Base-by-base conservation (phyloP, 37 sponge, comb jelly and placozoan species). In the Geodia barretti region DNA sequence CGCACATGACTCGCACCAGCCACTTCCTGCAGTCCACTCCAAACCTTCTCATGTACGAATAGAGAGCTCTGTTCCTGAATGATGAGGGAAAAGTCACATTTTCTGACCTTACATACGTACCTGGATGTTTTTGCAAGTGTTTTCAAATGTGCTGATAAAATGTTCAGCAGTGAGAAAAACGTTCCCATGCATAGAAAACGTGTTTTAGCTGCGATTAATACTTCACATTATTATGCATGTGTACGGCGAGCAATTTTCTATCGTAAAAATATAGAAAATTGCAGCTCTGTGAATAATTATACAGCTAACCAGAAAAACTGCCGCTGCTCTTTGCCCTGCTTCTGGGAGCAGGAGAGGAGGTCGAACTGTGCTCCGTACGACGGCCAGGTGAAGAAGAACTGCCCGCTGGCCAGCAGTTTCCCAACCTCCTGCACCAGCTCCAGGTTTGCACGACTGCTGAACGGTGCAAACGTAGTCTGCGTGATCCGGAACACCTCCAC, bases 1-100 rank as follows among this genome's bases (percentile, higher is more conserved):
- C 98, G 78, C 98, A 98, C 63, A 95, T 95, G 47, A 92, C 54
- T 42, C 84, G 75, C 9, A 83, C 77, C 67, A 89, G 40, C 98
- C 98, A 98, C 39, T 73, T 60, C 35, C 76, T 28, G 41, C 35
- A 39, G 68, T 87, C 86, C 23, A 93, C 83, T 20, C 94, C 92
- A 85, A 89, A 98, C 64, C 87, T 54, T n/a, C 76, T 60, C 37
- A 92, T 68, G 76, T 86, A 91, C 17, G 76, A 68, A 25, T 80
- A 40, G 58, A 98, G 72, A 11, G 79, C 68, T 30, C 91, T 47
- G 68, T 98, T 98, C 98, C 98, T 98, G 76, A 3, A 41, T 29
- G 26, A 11, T 24, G 61, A 38, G 36, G 60, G 2, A 1, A n/a
- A 34, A 28, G 39, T 19, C 1, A 31, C 4, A 41, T 33, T 41